Evolutionary conservation across 37 sponge, comb jelly and placozoan species (phyloP), one percentile per base, ranked within the genome.

Genomic region (Beroe forskalii): DNA sequence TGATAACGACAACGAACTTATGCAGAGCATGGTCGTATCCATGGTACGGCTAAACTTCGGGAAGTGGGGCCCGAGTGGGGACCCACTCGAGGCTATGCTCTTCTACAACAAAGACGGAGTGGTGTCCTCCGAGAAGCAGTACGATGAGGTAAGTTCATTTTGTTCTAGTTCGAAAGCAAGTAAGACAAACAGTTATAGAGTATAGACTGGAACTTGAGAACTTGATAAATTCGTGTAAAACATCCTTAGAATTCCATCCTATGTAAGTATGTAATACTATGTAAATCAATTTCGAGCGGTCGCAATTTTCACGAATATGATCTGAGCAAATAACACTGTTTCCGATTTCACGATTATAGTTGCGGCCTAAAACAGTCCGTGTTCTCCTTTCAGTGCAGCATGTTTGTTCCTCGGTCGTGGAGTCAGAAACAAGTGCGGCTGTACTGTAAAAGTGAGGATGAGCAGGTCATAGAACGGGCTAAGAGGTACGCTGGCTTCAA

Each of bases 371-470:
- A n/a, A n/a, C n/a, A n/a, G n/a, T n/a, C n/a, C n/a, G n/a, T n/a
- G n/a, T n/a, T n/a, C n/a, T n/a, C n/a, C 28, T 64, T 24, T 64
- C 67, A 64, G 67, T 64, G 22, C 67, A 64, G 67, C 28, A 25
- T 64, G 28, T 64, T 64, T n/a, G 22, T n/a, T 24, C 67, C 67
- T 12, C 22, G 23, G 22, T 64, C 67, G 4, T 64, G 67, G 67
- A 27, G 28, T 24, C 67, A 64, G 67, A 64, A 64, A 27, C 67
- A 64, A 27, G 24, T 64, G 8, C 28, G 23, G 6, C 20, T 64
- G 4, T 64, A 64, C 28, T 64, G 67, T n/a, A 64, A 12, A 12
- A 64, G 67, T 64, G 67, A 64, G 28, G 67, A 64, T 24, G 24
- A 14, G 20, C 8, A 14, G 20, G 20, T 64, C 28, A 14, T n/a